Percentiles rank a stretch among this genome's conserved stretches.
Conservation (phyloP, 1,140 invertebrate genomes). For the Anastrepha ludens region DNA sequence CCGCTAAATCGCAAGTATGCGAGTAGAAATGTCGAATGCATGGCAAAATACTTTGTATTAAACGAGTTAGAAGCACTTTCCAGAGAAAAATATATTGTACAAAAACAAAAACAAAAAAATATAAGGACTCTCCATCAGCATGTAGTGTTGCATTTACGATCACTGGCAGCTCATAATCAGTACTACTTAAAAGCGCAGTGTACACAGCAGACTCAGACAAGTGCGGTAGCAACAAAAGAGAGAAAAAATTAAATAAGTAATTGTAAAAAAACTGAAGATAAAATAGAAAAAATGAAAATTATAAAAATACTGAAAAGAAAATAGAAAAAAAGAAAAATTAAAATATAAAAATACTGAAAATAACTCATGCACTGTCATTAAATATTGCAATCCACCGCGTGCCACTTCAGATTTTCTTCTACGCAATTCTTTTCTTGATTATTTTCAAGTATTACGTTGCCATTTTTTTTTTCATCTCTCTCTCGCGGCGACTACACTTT, state of each 20-base stretch:
- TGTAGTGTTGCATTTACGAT: neutral
- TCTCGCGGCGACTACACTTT: neutral
- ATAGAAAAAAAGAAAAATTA: neutral
- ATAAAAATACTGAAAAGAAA: too few species aligned
- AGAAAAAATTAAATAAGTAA: neutral
- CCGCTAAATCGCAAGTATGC: too few species aligned
- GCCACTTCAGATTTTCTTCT: neutral
- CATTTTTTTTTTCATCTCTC: neutral
- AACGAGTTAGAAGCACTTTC: neutral
- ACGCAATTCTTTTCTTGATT: neutral
- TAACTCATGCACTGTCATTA: conserved; percentile 20
- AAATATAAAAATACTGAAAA: neutral
- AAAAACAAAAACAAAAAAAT: neutral
- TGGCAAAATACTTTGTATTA: neutral
- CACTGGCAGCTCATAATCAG: neutral
- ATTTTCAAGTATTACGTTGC: conserved; percentile 9
- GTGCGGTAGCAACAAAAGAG: neutral
- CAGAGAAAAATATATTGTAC: neutral
- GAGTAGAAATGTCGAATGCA: neutral
- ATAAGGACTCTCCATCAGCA: neutral
- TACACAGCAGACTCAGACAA: neutral
- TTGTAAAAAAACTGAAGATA: neutral
- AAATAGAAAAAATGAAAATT: neutral
- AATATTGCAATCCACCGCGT: neutral
- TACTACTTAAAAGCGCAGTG: neutral